Base-by-base conservation (phyloP, 2,888 invertebrate genomes). In the Altica lythri region DNA sequence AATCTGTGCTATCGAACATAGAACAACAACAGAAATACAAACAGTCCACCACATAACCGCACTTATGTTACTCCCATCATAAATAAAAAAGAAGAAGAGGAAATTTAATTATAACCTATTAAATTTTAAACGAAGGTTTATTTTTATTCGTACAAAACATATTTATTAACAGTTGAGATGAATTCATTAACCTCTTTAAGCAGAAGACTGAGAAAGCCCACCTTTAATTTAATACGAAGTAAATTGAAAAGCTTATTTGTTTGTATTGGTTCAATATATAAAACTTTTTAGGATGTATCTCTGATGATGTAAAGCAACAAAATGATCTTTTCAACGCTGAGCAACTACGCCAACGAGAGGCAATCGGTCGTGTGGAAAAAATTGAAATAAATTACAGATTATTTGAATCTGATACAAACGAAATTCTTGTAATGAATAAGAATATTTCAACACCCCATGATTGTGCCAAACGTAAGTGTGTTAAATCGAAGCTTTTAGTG, bases 391-490 rank as follows among this genome's bases (percentile, higher is more conserved):
- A 84, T 54, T 92, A 90, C 72, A 80, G 84, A 62, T n/a, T n/a
- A n/a, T n/a, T n/a, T n/a, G 92, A 92, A 0, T 71, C 83, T 0
- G 88, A 90, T 0, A 86, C 90, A 68, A 85, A 88, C 65, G 81
- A 84, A 16, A 85, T 85, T 1, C 75, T 97, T 51, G 73, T 90
- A 14, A 95, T 98, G 95, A 98, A 98, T 74, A 92, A 89, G 72
- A 80, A 85, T 61, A 76, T 97, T 5, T 97, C 97, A 0, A 96
- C 97, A 1, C 97, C 97, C 0, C 87, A 83, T 68, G 89, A 97
- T 71, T 95, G 95, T 77, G 92, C 95, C 1, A 88, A 83, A 80
- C 95, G 91, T 92, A 79, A 81, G 85, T 45, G n/a, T n/a, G n/a
- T n/a, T n/a, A n/a, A n/a, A n/a, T n/a, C n/a, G n/a, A n/a, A n/a